Evolutionary conservation across 1,140 invertebrate species (phyloP).

Genomic region (Eciton burchellii): DNA sequence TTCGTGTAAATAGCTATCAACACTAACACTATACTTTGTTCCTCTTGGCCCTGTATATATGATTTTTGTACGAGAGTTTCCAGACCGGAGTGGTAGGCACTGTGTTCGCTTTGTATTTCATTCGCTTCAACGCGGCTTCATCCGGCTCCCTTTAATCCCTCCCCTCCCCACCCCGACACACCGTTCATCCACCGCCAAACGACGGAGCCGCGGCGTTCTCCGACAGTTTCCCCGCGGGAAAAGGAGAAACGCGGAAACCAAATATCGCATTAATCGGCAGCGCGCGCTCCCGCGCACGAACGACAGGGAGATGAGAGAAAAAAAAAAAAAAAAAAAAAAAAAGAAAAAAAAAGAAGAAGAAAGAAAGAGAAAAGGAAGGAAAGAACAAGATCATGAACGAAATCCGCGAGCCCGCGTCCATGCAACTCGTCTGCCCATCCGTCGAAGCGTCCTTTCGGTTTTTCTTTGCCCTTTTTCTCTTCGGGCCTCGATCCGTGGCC

Average conservation of each 20-base stretch:
- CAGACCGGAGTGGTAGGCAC: constrained; percentile 81
- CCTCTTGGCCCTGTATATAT: constrained; percentile 83
- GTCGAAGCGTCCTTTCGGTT: background rate
- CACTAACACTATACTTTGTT: constrained; percentile 67
- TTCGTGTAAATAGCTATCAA: constrained; percentile 59
- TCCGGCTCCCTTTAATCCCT: constrained; percentile 21
- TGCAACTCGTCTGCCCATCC: constrained; percentile 8
- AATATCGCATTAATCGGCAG: constrained; percentile 38
- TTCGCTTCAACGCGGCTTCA: constrained; percentile 7
- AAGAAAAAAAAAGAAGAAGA: background rate
- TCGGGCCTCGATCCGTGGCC: too few species aligned
- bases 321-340: background rate
- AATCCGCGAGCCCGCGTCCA: constrained; percentile 13
- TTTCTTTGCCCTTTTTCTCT: too few species aligned
- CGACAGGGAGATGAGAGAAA: background rate
- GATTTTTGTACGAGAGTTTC: constrained; percentile 84
- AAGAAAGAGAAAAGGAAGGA: too few species aligned
- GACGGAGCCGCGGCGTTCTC: constrained; percentile 15
- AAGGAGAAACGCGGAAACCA: background rate
- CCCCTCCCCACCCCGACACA: background rate
- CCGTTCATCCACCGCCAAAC: constrained; percentile 1
- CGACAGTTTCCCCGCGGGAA: constrained; percentile 10
- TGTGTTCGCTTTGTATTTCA: constrained; percentile 79
- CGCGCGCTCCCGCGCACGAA: background rate
- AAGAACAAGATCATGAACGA: too few species aligned